phyloP scores from a whole-genome alignment of 2,797 vertebrate species.

The Esox lucius region DNA sequence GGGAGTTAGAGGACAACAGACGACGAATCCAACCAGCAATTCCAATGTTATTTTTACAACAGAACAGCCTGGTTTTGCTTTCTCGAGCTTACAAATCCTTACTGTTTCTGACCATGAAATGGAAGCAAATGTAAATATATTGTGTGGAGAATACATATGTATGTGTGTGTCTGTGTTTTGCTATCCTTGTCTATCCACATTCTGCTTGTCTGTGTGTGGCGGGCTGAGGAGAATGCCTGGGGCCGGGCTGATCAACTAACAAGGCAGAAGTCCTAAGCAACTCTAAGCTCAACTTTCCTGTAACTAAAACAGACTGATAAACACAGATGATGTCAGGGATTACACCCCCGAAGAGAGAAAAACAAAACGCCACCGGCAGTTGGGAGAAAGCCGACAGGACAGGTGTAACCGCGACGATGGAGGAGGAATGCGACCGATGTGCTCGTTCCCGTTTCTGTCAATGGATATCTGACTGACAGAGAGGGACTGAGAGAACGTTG shows the following conservation, averaged over 20 bases:
- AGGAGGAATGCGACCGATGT: constrained; percentile 38
- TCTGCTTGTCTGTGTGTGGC: constrained; percentile 42
- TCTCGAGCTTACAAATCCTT: neutral
- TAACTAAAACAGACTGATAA: constrained; percentile 78
- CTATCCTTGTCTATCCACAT: neutral
- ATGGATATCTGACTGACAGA: constrained; percentile 60
- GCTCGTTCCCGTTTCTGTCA: constrained; percentile 28
- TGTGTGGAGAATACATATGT: neutral
- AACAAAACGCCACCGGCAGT: constrained; percentile 35
- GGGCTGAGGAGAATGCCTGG: constrained; percentile 40
- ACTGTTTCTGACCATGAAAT: neutral
- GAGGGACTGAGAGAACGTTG: constrained; percentile 48
- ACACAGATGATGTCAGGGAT: constrained; percentile 71
- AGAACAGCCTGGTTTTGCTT: neutral
- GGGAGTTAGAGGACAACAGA: neutral
- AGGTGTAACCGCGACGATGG: constrained; percentile 57
- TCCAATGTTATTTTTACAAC: neutral
- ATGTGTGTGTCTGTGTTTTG: constrained; percentile 18
- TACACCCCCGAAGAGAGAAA: constrained; percentile 44
- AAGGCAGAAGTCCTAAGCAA: constrained; percentile 52
- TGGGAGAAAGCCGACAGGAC: constrained; percentile 56
- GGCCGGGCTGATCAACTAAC: constrained; percentile 48
- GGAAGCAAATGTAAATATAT: neutral
- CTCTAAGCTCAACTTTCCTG: constrained; percentile 64
- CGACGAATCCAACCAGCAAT: neutral